Conservation (phyloP, 2,113 vertebrate species). For the Cottus gobio region DNA sequence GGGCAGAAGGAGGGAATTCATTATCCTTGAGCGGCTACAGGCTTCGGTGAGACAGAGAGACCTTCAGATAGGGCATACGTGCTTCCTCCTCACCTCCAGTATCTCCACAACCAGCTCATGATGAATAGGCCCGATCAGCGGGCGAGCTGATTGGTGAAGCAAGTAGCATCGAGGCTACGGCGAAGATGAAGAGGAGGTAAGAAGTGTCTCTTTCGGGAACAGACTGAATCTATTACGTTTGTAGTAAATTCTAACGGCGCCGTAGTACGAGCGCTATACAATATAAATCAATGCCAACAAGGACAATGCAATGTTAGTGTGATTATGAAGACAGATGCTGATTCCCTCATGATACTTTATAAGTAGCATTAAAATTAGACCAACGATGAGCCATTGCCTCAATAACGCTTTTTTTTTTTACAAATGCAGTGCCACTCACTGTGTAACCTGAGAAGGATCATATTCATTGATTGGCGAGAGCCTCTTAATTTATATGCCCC, state of each 20-base stretch:
- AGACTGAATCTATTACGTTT: constrained; percentile 48
- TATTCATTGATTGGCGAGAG: constrained; percentile 14
- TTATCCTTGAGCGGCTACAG: constrained; percentile 66
- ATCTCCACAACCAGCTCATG: constrained; percentile 68
- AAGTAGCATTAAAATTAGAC: constrained; percentile 1
- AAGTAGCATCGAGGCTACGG: constrained; percentile 45
- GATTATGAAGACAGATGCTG: constrained; percentile 4
- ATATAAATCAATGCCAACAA: constrained; percentile 39
- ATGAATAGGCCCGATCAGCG: constrained; percentile 74
- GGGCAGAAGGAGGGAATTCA: constrained; percentile 67
- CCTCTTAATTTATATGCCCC: constrained; percentile 2
- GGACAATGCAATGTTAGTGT: constrained; percentile 16
- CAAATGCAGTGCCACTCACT: constrained; percentile 1
- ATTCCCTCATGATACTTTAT: constrained; percentile 10
- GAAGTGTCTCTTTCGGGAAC: constrained; percentile 48
- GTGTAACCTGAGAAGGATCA: constrained; percentile 27
- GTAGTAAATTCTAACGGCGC: constrained; percentile 36
- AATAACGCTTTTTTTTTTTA: constrained; percentile 24
- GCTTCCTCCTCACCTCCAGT: constrained; percentile 58
- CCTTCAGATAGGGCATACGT: constrained; percentile 68
- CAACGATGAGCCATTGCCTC: constrained; percentile 1
- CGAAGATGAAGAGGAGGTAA: constrained; percentile 62
- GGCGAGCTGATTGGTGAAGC: constrained; percentile 65
- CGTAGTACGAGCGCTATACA: neutral
- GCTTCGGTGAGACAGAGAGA: constrained; percentile 56